Evolutionary conservation across 2,113 vertebrate genomes (phyloP).

Genomic region (Gallinago jamesoni): DNA sequence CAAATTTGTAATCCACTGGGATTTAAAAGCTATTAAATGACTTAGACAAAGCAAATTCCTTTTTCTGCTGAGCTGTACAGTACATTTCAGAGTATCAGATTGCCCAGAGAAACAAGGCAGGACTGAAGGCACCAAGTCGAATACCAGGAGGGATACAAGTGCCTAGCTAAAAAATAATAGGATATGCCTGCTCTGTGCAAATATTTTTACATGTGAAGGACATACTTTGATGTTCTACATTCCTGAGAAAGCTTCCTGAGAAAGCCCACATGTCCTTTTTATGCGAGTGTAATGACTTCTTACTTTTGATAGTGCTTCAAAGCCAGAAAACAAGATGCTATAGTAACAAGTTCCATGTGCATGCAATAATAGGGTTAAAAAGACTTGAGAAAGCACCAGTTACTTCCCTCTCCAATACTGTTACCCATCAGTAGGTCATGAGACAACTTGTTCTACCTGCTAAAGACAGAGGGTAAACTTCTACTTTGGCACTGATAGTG

Average conservation of each 20-base stretch:
- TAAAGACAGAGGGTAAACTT: background rate
- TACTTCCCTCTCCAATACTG: background rate
- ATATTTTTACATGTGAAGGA: background rate
- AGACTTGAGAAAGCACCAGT: background rate
- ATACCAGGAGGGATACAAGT: background rate
- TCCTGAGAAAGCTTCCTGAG: background rate
- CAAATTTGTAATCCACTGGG: conserved; percentile 38
- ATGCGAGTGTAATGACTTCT: background rate
- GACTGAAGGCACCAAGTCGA: background rate
- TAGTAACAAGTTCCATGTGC: background rate
- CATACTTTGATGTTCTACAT: background rate
- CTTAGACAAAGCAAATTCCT: conserved; percentile 54
- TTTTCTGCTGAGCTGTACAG: conserved; percentile 33
- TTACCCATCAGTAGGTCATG: background rate
- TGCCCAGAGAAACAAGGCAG: background rate
- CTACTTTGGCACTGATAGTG: background rate
- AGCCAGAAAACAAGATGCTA: background rate
- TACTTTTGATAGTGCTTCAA: background rate
- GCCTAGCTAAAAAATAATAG: background rate
- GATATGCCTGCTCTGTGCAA: background rate
- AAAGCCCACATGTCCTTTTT: background rate
- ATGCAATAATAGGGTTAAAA: background rate
- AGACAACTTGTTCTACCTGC: background rate
- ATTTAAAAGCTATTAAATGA: conserved; percentile 62
- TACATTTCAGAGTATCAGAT: conserved; percentile 36